Evolutionary conservation across 2,113 vertebrate genomes (phyloP), one percentile per base, ranked within the genome.

Genomic region (Trematomus loennbergii): DNA sequence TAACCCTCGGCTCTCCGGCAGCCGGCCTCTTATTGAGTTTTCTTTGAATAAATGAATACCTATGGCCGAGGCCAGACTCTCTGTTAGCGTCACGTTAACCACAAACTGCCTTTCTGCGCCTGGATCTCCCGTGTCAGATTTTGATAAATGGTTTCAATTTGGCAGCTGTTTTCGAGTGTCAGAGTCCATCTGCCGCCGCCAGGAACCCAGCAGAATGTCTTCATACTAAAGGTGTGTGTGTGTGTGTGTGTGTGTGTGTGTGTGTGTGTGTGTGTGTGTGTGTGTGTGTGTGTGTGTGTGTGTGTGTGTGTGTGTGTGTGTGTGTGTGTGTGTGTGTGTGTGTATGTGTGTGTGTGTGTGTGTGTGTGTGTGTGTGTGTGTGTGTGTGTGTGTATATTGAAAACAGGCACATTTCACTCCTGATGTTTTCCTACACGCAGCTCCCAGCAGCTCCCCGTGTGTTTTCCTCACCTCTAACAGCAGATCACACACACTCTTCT

Each of bases 71-170:
- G 60, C 87, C 84, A 91, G 92, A 91, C 91, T 93, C 80, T 74
- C 94, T 91, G 95, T 95, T 95, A 95, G 94, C 91, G 94, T 95
- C 94, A 93, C 94, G 95, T 95, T 94, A 90, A 91, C 94, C 94
- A 95, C 93, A 95, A 95, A 95, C 93, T 92, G 94, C 90, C 93
- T 95, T 94, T 92, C 93, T 92, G 90, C 90, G 89, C 88, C 92
- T 92, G 92, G 92, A 94, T 94, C 91, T 94, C 91, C 91, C 84
- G 92, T 92, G 94, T 95, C 95, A 95, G 91, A 90, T 89, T 94
- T 94, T 95, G 95, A 95, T 95, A 95, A 95, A 95, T 95, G 95
- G 94, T 92, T 95, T 95, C 95, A 95, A 95, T 95, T 95, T 95
- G 93, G 94, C 91, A 90, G 89, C 94, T 93, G 93, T 91, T 95